Percentiles rank a stretch among this genome's conserved stretches.
Conservation (phyloP, 2,888 invertebrate species). For the Saturnia pavonia region DNA sequence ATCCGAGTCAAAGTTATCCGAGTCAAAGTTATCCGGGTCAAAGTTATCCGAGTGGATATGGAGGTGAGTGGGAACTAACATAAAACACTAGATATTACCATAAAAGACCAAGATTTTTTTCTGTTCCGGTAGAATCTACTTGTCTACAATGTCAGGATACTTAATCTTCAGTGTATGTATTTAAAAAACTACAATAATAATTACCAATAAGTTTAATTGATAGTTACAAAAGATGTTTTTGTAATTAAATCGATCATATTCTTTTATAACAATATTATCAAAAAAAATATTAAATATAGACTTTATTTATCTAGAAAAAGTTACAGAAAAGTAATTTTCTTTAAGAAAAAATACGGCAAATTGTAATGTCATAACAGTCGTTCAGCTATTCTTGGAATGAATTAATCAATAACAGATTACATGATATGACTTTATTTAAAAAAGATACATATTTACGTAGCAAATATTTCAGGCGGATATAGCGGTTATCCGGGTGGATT, state of each 20-base stretch:
- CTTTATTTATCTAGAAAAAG: no score
- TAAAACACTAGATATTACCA: background rate
- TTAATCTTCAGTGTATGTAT: no score
- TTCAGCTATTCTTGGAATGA: no score
- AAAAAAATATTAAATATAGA: no score
- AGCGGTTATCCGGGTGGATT: slow-evolving; percentile 20
- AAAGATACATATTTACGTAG: background rate
- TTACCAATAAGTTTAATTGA: no score
- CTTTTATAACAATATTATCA: background rate
- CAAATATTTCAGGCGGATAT: slow-evolving; percentile 20
- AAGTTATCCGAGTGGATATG: slow-evolving; percentile 35
- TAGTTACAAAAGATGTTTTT: background rate
- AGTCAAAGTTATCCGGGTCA: slow-evolving; percentile 38
- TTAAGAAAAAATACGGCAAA: no score
- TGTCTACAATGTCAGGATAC: background rate
- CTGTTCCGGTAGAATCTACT: background rate
- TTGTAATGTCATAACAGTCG: no score
- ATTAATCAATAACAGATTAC: background rate
- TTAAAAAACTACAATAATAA: no score
- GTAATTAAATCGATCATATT: background rate
- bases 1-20: no score
- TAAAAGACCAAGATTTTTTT: no score
- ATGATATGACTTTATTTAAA: background rate
- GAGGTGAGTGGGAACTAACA: slow-evolving; percentile 26
- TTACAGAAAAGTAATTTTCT: no score